These are phyloP conservation scores for Melanostigma gelatinosum DNA, from an alignment of 2,113 vertebrate species.

Conservation along the genomic window DNA sequence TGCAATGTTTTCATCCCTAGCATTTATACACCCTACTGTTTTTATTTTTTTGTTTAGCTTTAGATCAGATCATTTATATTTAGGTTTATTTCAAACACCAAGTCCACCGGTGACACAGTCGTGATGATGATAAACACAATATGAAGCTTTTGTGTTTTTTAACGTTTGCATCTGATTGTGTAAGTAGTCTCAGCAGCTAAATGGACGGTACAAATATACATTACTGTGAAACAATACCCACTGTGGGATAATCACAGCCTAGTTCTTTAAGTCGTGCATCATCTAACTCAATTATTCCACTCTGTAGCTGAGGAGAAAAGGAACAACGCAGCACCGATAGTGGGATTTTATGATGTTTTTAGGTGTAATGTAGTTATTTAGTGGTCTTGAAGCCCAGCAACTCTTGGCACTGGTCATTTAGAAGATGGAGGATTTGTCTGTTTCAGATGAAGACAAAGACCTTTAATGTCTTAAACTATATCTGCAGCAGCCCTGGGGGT, in stretches of 20 bases:
- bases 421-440: conserved; percentile 3
- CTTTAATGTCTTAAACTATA: background rate
- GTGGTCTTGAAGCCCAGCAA: background rate
- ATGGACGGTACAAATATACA: background rate
- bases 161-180: background rate
- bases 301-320: too few relatives aligned
- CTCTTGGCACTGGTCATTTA: background rate
- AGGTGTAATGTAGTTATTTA: too few relatives aligned
- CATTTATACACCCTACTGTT: background rate
- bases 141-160: background rate
- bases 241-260: conserved; percentile 1
- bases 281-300: too few relatives aligned
- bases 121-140: background rate
- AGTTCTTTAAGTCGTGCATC: too few relatives aligned
- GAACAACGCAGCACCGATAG: too few relatives aligned
- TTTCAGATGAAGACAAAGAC: background rate
- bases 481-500: background rate
- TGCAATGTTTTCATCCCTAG: background rate
- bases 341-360: too few relatives aligned
- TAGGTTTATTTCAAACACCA: background rate
- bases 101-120: background rate
- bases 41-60: background rate
- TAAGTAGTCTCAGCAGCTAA: background rate
- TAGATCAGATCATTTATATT: background rate
- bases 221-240: conserved; percentile 11